Base-by-base conservation (phyloP, 1,140 invertebrate genomes). In the Chironomus tepperi region DNA sequence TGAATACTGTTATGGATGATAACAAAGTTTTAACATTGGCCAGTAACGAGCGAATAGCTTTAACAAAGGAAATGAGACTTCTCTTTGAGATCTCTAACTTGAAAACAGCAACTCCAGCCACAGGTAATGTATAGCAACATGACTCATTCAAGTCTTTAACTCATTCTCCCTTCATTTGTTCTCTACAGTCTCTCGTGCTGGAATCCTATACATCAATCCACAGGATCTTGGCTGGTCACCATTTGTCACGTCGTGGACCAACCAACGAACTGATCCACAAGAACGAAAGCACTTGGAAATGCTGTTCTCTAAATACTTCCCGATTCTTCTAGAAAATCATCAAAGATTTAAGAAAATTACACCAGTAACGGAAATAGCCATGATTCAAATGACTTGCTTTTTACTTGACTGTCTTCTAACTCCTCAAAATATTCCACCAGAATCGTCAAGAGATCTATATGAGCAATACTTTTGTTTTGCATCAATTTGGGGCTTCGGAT, bases 1-100 rank as follows among this genome's bases (percentile, higher is more conserved):
- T 98, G 7, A 98, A 98, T 80, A 94, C 92, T 0, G 92, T 94
- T 0, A 94, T 95, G 93, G 93, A 95, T 82, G 93, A 95, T 79
- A 94, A 95, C 79, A 94, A 94, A 85, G 89, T 98, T 12, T 84
- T 98, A 74, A 98, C 97, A 7, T 84, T 98, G 77, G 96, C 96
- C 2, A 98, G 95, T 82, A 98, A 98, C 80, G 97, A 98, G 83
- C 87, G 96, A 80, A 98, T 98, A 77, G 94, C 96, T 12, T 83
- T 98, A 72, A 97, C 93, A 15, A 90, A 93, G 65, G 88, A 90
- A 16, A 98, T 98, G 96, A 87, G 96, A 79, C 84, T 98, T 34
- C 85, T 98, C 76, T 98, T 99, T 85, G 97, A 99, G 85, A 98
- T 98, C 81, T 95, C 93, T 18, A 96, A 97, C 83, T 84, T 98